Evolutionary conservation across 2,888 invertebrate species (phyloP).

Genomic region (Polydrusus tereticollis): DNA sequence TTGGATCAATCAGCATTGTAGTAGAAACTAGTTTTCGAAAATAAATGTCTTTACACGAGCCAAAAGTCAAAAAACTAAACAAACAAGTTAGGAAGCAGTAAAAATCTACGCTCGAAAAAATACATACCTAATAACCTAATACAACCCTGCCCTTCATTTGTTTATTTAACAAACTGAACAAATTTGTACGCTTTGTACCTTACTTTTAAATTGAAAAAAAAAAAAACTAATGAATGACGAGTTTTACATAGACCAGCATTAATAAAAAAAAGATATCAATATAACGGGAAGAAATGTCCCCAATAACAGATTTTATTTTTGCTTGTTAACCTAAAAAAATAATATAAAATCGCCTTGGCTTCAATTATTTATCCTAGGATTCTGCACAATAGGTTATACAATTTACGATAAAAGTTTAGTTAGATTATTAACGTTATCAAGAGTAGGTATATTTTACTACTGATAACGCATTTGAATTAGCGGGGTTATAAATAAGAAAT

Average conservation of each 20-base stretch:
- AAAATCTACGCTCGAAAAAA: too few relatives aligned
- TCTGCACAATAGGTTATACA: slow-evolving; percentile 32
- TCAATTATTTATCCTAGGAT: slow-evolving; percentile 31
- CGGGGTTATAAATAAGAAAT: slow-evolving; percentile 1
- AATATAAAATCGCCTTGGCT: slow-evolving; percentile 17
- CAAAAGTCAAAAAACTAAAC: too few relatives aligned
- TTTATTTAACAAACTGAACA: too few relatives aligned
- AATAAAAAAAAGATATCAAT: neutral
- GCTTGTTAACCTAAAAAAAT: slow-evolving; percentile 8
- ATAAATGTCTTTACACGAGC: too few relatives aligned
- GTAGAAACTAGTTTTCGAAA: too few relatives aligned
- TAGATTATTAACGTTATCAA: slow-evolving; percentile 38
- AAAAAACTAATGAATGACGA: too few relatives aligned
- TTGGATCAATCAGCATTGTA: too few relatives aligned
- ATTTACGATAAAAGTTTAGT: slow-evolving; percentile 33
- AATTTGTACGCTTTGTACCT: too few relatives aligned
- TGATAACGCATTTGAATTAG: slow-evolving; percentile 18
- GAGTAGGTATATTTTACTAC: slow-evolving; percentile 2
- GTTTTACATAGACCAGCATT: neutral
- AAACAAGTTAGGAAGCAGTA: too few relatives aligned
- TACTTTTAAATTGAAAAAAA: too few relatives aligned
- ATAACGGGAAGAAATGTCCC: neutral
- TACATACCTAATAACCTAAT: too few relatives aligned
- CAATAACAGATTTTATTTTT: neutral
- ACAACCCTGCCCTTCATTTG: too few relatives aligned